Evolutionary conservation across 2,113 vertebrate species (phyloP).

Genomic region (Xiphias gladius): DNA sequence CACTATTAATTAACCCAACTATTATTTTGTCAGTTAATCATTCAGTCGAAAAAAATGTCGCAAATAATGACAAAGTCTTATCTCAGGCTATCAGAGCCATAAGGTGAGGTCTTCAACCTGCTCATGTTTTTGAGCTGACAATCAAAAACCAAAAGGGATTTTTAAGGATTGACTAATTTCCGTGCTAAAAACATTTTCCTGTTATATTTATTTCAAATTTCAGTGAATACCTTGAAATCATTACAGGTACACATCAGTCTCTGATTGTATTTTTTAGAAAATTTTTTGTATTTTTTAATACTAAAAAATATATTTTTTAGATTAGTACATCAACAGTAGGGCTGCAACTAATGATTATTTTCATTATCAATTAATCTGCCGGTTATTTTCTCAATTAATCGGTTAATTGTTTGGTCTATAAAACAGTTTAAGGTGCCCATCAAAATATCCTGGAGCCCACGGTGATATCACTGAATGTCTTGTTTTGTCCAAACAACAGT

Average conservation of each 20-base stretch:
- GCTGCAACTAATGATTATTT: too few relatives aligned
- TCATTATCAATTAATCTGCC: too few relatives aligned
- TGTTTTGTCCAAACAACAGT: too few relatives aligned
- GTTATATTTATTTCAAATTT: neutral
- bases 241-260: neutral
- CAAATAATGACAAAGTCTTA: slow-evolving; percentile 7
- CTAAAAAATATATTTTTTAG: too few relatives aligned
- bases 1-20: slow-evolving; percentile 1
- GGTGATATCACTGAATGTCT: too few relatives aligned
- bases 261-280: neutral
- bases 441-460: neutral
- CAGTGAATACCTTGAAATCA: neutral
- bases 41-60: neutral
- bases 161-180: neutral
- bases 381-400: too few relatives aligned
- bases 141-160: slow-evolving; percentile 9
- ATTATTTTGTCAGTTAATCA: neutral
- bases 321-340: too few relatives aligned
- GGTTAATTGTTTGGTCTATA: neutral
- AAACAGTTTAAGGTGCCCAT: too few relatives aligned
- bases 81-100: slow-evolving; percentile 5
- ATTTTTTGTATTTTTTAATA: too few relatives aligned
- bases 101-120: neutral
- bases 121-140: neutral
- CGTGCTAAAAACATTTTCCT: neutral